Percentiles rank a stretch among this genome's conserved stretches.
phyloP scores from a whole-genome alignment of 2,888 invertebrate genomes.

The Cheilosia vulpina region DNA sequence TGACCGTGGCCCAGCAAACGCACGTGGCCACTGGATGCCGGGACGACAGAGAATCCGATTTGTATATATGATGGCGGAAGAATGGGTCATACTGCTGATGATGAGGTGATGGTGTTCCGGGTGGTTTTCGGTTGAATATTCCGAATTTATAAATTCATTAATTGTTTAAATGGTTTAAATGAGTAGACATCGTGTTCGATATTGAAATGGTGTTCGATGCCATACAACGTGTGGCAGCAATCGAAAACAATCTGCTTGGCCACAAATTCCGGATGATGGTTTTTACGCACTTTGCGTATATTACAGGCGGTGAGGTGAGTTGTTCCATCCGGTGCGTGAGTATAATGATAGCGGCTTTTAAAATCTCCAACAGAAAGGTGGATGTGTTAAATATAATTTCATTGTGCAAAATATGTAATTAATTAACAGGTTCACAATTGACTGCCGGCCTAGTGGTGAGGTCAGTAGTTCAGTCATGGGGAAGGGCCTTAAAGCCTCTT shows the following conservation, averaged over 20 bases:
- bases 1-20: conserved; percentile 47
- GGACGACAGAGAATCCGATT: conserved; percentile 26
- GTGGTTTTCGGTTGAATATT: conserved; percentile 56
- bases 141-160: conserved; percentile 71
- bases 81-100: conserved; percentile 32
- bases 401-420: conserved; percentile 65
- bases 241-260: conserved; percentile 71
- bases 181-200: conserved; percentile 69
- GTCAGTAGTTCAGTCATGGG: neutral
- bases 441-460: conserved; percentile 21
- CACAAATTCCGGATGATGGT: conserved; percentile 73
- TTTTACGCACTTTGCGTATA: conserved; percentile 70
- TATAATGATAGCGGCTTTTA: conserved; percentile 60
- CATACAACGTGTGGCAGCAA: conserved; percentile 41
- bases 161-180: conserved; percentile 72
- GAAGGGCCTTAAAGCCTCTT: neutral
- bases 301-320: conserved; percentile 22
- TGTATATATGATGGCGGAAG: conserved; percentile 31
- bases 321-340: conserved; percentile 69
- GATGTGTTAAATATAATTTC: conserved; percentile 61
- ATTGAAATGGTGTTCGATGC: conserved; percentile 56
- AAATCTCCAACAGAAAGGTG: conserved; percentile 36
- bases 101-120: conserved; percentile 55
- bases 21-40: conserved; percentile 48
- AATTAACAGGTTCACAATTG: conserved; percentile 54